phyloP scores from a whole-genome alignment of 2,113 vertebrate species.

The Baryphthengus martii region DNA sequence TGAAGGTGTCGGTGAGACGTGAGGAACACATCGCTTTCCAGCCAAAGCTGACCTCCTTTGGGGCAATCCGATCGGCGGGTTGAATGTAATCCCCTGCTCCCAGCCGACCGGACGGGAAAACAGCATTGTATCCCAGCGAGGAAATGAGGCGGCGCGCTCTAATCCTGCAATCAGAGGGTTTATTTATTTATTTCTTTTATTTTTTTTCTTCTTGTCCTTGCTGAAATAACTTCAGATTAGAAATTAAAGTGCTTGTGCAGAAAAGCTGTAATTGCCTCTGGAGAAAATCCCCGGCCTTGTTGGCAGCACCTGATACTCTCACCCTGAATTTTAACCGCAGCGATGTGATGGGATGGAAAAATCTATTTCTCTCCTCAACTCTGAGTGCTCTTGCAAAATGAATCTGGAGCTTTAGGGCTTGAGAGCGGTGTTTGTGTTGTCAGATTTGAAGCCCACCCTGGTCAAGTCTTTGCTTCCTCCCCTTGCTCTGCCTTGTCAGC shows the following conservation, averaged over 20 bases:
- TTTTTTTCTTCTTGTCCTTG: neutral
- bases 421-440: rapidly evolving
- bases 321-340: neutral
- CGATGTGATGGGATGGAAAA: rapidly evolving
- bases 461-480: neutral
- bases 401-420: neutral
- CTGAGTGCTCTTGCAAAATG: neutral
- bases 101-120: neutral
- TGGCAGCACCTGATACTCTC: neutral
- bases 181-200: too few relatives aligned
- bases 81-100: constrained; percentile 23
- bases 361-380: neutral
- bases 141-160: neutral
- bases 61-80: neutral
- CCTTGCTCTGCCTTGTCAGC: neutral
- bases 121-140: neutral
- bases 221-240: constrained; percentile 27
- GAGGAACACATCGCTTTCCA: neutral
- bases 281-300: neutral
- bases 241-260: constrained; percentile 6
- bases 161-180: neutral
- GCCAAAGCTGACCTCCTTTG: constrained; percentile 31
- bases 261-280: neutral
- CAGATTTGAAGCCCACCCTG: neutral
- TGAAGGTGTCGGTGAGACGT: neutral